Evolutionary conservation across 2,113 vertebrate genomes (phyloP).

Genomic region (Odocoileus virginianus): DNA sequence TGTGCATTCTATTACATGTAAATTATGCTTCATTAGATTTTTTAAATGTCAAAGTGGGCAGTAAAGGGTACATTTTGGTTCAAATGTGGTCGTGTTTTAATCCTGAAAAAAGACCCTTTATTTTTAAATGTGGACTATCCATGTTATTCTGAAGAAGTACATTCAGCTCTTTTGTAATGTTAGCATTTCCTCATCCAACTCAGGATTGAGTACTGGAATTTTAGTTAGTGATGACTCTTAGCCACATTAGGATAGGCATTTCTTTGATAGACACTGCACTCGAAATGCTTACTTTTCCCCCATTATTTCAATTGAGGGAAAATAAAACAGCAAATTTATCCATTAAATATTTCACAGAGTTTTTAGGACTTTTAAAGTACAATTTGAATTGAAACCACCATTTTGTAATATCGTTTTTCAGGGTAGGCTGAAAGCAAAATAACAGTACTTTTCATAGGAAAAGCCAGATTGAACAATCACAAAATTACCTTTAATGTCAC

Average conservation of each 20-base stretch:
- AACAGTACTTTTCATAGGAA: not conserved
- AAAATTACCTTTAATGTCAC: not conserved
- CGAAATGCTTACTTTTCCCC: not conserved
- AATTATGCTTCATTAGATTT: not conserved
- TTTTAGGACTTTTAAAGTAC: not conserved
- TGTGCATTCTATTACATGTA: not conserved
- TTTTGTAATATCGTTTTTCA: not conserved
- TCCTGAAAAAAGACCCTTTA: not conserved
- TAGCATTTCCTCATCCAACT: not conserved
- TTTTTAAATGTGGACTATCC: not conserved
- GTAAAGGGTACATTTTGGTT: not conserved
- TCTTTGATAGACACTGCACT: constrained; percentile 1
- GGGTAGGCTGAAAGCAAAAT: not conserved
- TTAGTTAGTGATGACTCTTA: not conserved
- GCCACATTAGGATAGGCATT: not conserved
- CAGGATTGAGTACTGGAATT: not conserved
- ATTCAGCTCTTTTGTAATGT: not conserved
- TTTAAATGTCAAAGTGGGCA: not conserved
- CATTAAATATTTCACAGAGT: not conserved
- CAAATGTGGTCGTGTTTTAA: not conserved
- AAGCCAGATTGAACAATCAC: not conserved
- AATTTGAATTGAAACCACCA: constrained; percentile 14
- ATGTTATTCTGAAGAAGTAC: not conserved
- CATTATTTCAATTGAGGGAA: not conserved
- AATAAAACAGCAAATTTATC: not conserved